Conservation (phyloP, 2,888 invertebrate genomes). For the Liopterus haemorrhoidalis region DNA sequence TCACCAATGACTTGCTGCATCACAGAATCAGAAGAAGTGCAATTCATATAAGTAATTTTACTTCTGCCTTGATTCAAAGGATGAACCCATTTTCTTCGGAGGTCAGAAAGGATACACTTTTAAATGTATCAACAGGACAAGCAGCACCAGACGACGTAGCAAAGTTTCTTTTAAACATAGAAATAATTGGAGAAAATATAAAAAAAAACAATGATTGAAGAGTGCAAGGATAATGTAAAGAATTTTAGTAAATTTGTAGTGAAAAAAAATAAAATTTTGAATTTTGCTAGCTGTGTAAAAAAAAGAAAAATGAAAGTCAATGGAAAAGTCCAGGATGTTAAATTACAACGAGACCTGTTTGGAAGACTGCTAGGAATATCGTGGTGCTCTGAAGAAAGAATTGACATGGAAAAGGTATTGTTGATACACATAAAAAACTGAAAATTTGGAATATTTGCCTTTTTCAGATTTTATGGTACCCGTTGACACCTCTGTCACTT, state of each 20-base stretch:
- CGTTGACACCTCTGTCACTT: conserved; percentile 30
- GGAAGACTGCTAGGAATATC: conserved; percentile 23
- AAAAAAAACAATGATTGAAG: background rate
- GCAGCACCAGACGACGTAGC: conserved; percentile 16
- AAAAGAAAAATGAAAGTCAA: conserved; percentile 14
- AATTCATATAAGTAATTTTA: conserved; percentile 5
- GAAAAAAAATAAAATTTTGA: background rate
- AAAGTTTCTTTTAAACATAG: conserved; percentile 23
- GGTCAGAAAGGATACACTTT: conserved; percentile 17
- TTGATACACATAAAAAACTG: too few species aligned
- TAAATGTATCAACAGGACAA: conserved; percentile 27
- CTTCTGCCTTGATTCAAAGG: conserved; percentile 8
- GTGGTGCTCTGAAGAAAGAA: conserved; percentile 23
- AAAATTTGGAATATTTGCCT: too few species aligned
- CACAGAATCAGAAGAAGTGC: conserved; percentile 12
- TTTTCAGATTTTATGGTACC: too few species aligned
- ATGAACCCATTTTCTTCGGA: conserved; percentile 25
- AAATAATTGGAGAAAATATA: conserved; percentile 13
- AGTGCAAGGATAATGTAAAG: conserved; percentile 2
- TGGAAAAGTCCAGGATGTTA: conserved; percentile 22
- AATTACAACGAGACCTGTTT: conserved; percentile 27
- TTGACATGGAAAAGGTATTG: conserved; percentile 31
- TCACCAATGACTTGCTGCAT: conserved; percentile 27
- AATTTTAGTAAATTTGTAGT: conserved; percentile 9
- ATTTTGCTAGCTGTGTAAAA: conserved; percentile 1